phyloP scores from a whole-genome alignment of 2,888 invertebrate genomes.

The Mesorhabditis belari region DNA sequence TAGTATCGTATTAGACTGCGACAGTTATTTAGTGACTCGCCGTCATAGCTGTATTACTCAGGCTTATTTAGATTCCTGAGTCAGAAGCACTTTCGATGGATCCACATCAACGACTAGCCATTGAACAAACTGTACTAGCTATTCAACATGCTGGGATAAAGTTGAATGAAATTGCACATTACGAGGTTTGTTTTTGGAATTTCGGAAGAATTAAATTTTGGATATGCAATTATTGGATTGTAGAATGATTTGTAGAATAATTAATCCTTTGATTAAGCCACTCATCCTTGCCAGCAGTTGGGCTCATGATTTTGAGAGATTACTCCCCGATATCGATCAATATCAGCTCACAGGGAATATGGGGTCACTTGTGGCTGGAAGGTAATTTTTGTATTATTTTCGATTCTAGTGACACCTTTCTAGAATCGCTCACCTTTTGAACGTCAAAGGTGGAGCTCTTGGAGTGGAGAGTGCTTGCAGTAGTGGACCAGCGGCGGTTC shows the following conservation, averaged over 20 bases:
- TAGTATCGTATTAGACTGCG: no score
- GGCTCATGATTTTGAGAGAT: slow-evolving; percentile 26
- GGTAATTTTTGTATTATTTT: slow-evolving; percentile 6
- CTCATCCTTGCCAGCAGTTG: slow-evolving; percentile 26
- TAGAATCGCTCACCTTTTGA: slow-evolving; percentile 82
- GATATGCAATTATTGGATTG: background rate
- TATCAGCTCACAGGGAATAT: slow-evolving; percentile 29
- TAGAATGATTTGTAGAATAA: slow-evolving; percentile 17
- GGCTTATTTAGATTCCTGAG: slow-evolving; percentile 19
- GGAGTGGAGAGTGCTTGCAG: slow-evolving; percentile 94
- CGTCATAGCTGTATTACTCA: background rate
- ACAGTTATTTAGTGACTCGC: no score
- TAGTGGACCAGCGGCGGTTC: slow-evolving; percentile 69
- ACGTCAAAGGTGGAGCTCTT: slow-evolving; percentile 85
- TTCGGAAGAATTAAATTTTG: background rate
- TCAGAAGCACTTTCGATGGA: slow-evolving; percentile 29
- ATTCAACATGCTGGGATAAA: slow-evolving; percentile 21
- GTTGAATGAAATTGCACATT: background rate
- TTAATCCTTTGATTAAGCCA: slow-evolving; percentile 15
- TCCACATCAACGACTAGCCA: slow-evolving; percentile 25
- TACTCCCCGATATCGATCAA: slow-evolving; percentile 24
- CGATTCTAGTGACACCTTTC: background rate
- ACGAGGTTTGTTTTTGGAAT: background rate
- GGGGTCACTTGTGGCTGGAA: slow-evolving; percentile 26
- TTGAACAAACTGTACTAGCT: slow-evolving; percentile 25